These are phyloP conservation scores for Monodelphis domestica DNA, from an alignment of 2,797 vertebrate species.

Conservation along the genomic window DNA sequence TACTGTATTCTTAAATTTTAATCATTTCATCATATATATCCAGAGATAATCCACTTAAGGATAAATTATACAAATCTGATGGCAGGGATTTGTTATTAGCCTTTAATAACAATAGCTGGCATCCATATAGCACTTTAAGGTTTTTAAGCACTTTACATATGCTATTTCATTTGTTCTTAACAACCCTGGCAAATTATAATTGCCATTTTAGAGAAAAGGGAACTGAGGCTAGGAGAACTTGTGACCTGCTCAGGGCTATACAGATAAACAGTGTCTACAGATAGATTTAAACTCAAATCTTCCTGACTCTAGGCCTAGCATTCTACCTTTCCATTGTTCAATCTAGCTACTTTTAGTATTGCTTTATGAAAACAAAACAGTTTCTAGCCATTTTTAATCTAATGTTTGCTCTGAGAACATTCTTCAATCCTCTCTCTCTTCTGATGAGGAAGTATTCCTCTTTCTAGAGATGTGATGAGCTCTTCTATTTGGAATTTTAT, in stretches of 20 bases:
- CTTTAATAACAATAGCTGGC: background rate
- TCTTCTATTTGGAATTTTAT: background rate
- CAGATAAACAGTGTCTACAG: background rate
- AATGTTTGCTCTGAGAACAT: background rate
- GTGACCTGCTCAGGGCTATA: background rate
- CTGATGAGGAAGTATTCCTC: background rate
- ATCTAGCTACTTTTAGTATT: background rate
- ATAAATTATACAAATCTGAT: background rate
- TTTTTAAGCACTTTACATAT: background rate
- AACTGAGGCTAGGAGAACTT: background rate
- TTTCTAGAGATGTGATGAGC: background rate
- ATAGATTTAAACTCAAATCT: background rate
- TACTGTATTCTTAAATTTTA: background rate
- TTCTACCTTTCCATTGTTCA: background rate
- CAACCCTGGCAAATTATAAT: background rate
- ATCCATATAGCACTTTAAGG: background rate
- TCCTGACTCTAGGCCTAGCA: background rate
- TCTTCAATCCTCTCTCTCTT: background rate
- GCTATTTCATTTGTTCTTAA: background rate
- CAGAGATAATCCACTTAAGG: background rate
- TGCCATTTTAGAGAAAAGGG: background rate
- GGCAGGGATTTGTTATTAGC: background rate
- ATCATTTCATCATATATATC: background rate
- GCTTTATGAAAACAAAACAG: background rate
- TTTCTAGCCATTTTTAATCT: background rate